A percentile compares a stretch with the other conserved stretches of the same genome.
Conservation (phyloP, 1,140 invertebrate genomes). For the Asobara japonica region DNA sequence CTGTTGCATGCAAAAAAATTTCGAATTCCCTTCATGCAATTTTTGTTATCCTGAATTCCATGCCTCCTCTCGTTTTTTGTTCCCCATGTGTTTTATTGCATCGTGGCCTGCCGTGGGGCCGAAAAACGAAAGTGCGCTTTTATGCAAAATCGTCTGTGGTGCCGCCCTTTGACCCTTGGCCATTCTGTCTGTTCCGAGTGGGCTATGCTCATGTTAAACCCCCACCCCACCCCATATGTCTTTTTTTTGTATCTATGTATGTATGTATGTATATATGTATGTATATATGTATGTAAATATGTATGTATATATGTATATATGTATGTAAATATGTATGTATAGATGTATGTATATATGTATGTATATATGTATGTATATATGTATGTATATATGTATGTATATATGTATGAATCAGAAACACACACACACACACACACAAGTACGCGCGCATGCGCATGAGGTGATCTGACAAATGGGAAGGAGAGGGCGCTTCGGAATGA, state of each 20-base stretch:
- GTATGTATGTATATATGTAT: too few relatives aligned
- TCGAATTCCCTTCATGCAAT: not conserved
- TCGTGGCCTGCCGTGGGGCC: conserved; percentile 21
- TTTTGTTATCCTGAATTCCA: not conserved
- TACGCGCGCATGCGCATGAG: too few relatives aligned
- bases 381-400: too few relatives aligned
- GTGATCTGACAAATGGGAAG: not conserved
- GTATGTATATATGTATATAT: too few relatives aligned
- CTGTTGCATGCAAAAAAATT: not conserved
- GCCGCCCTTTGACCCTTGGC: conserved; percentile 55
- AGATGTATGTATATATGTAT: too few relatives aligned
- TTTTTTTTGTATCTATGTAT: too few relatives aligned
- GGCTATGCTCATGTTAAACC: not conserved
- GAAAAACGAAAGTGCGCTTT: conserved; percentile 56
- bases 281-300: too few relatives aligned
- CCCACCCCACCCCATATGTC: not conserved
- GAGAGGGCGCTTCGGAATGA: conserved; percentile 37
- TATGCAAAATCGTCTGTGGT: conserved; percentile 51
- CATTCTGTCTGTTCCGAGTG: conserved; percentile 44
- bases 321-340: too few relatives aligned
- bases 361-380: too few relatives aligned
- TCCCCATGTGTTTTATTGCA: conserved; percentile 26
- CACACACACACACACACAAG: too few relatives aligned
- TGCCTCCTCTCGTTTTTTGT: not conserved
- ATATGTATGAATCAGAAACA: too few relatives aligned